Conservation (phyloP, 2,113 vertebrate species). For the Cyanoramphus novaezelandiae region DNA sequence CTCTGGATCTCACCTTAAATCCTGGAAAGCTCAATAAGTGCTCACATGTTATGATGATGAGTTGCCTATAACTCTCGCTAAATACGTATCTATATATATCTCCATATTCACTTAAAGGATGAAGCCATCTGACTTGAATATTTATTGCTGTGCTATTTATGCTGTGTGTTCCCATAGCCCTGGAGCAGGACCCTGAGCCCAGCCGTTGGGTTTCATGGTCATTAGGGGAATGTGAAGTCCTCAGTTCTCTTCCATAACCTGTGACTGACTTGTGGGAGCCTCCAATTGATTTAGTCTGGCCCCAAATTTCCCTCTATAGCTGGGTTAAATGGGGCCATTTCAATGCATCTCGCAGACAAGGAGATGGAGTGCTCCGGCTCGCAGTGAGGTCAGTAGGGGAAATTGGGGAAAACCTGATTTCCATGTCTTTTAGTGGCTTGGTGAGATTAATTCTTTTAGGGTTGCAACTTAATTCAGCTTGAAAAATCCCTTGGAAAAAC, state of each 20-base stretch:
- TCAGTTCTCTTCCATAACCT: not conserved
- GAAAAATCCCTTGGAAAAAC: not conserved
- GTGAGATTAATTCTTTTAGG: not conserved
- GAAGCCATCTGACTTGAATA: not conserved
- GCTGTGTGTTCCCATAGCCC: not conserved
- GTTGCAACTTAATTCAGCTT: not conserved
- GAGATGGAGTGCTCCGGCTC: not conserved
- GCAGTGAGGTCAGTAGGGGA: not conserved
- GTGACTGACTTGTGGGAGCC: not conserved
- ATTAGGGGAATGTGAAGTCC: fast-evolving
- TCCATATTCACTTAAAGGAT: not conserved
- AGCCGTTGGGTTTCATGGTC: fast-evolving
- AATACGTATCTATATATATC: not conserved
- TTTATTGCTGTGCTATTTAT: not conserved
- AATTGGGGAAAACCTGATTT: not conserved
- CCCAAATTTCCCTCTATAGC: not conserved
- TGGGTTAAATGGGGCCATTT: not conserved
- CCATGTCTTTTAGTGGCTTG: fast-evolving
- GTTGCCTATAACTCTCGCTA: not conserved
- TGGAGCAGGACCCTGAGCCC: not conserved
- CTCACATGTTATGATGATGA: not conserved
- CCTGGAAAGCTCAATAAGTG: not conserved
- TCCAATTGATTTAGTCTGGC: not conserved
- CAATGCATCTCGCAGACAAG: not conserved
- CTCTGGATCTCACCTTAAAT: slow-evolving; percentile 1